Evolutionary conservation across 2,113 vertebrate genomes (phyloP), one percentile per base, ranked within the genome.

Genomic region (Excalfactoria chinensis): DNA sequence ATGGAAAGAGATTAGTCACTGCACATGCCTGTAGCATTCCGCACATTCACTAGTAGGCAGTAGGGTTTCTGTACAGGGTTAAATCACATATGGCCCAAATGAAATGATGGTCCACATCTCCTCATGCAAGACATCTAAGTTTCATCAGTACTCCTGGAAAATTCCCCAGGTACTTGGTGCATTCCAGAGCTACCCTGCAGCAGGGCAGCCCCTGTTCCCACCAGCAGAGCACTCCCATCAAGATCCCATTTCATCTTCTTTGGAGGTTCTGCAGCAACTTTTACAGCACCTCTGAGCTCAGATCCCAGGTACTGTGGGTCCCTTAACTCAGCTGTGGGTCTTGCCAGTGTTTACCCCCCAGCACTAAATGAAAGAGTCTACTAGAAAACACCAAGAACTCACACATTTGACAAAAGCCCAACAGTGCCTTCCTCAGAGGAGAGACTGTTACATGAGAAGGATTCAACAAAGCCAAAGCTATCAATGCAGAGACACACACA

Each of bases 141-240:
- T 26, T 17, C 43, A 59, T 59, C 63, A 58, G 44, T 43, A 22
- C 7, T 37, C 17, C 60, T 63, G 25, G 60, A 63, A 63, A 28
- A 28, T 63, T 40, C 23, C 19, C n/a, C 64, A 30, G 35, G 26
- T 30, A 68, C 21, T 5, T 4, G 17, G 34, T 1, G 2, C 0
- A 2, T 34, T 40, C 28, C 0, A 2, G 48, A 56, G 48, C 25
- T 49, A 46, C 26, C 16, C 70, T 28, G 41, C 0, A 3, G 17
- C 21, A 53, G 6, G 40, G 30, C 25, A 68, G 32, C 28, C 25
- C 13, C 41, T 58, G 28, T 11, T 58, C 22, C 41, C 20, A 7
- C 49, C 13, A 1, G 49, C 69, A 66, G 68, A 40, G 12, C 46
- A 48, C 46, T 48, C 46, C 46, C 20, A 48, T 48, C 46, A 48